A percentile compares a stretch with the other conserved stretches of the same genome.
Conservation (phyloP, 2,113 vertebrate species). For the Melanocharis versteri region DNA sequence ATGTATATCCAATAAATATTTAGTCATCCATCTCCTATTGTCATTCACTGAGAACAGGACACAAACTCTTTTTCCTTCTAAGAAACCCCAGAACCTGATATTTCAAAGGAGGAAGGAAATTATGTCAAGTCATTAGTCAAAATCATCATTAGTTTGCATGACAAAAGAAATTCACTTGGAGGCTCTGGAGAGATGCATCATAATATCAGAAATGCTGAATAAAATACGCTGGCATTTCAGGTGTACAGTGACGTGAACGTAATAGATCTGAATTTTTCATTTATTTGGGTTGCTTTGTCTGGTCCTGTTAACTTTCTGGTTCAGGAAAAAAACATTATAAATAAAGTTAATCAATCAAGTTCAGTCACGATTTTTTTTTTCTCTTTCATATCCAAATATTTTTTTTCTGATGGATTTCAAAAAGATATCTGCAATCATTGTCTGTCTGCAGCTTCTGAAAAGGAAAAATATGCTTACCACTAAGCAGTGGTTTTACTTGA, state of each 20-base stretch:
- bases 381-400: not conserved
- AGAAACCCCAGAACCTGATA: not conserved
- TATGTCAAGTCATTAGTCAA: not conserved
- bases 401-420: not conserved
- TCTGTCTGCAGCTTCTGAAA: not conserved
- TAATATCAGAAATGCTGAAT: not conserved
- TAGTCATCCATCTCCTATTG: not conserved
- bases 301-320: not conserved
- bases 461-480: not conserved
- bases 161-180: not conserved
- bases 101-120: not conserved
- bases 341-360: not conserved
- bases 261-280: not conserved
- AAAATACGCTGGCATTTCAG: not conserved
- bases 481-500: not conserved
- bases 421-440: not conserved
- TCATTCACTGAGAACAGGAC: not conserved
- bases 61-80: not conserved
- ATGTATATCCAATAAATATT: not conserved
- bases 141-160: not conserved
- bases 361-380: not conserved
- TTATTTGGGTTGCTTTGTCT: not conserved
- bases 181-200: not conserved
- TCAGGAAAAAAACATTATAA: not conserved
- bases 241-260: accelerated